Evolutionary conservation across 2,888 invertebrate genomes (phyloP), one percentile per base, ranked within the genome.

Genomic region (Dicyrtoma fusca): DNA sequence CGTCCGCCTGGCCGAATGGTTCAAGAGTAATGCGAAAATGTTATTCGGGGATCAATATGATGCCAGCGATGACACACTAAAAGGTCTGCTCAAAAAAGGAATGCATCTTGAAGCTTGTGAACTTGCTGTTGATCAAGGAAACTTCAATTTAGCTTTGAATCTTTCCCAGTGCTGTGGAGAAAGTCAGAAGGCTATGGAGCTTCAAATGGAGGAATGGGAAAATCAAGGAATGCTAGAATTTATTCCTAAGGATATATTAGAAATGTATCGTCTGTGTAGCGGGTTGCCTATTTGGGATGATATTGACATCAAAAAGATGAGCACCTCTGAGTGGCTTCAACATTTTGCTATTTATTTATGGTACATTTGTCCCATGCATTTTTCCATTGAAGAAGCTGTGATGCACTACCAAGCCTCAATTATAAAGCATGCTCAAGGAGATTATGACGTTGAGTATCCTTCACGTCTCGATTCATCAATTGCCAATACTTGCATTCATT

Each of bases 271-370:
- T 2, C 68, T 80, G 1, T 72, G 76, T 63, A 49, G 75, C 14
- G 79, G 79, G 8, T 26, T 57, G 1, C 74, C 75, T 5, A 68
- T 72, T 11, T 45, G 68, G 68, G 65, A 61, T 55, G 68, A 17
- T 51, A 69, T 73, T 55, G 71, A 71, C 42, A 64, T 77, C 1
- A 57, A n/a, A 1, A 53, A 59, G 13, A 79, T 80, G 77, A 75
- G 69, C 1, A 77, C 78, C 1, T 70, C 91, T n/a, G 90, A 92
- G 81, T 96, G 96, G 96, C 86, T 91, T 73, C 86, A 92, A 80
- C 89, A 90, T 0, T 85, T 96, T 42, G 93, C 92, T 26, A 86
- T 92, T 66, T 91, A 92, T 81, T 85, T 92, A 14, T 92, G 92
- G 94, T 92, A 84, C 82, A 82, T 83, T 23, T 71, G 72, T 14